Evolutionary conservation across 2,113 vertebrate species (phyloP).

Genomic region (Abramis brama): DNA sequence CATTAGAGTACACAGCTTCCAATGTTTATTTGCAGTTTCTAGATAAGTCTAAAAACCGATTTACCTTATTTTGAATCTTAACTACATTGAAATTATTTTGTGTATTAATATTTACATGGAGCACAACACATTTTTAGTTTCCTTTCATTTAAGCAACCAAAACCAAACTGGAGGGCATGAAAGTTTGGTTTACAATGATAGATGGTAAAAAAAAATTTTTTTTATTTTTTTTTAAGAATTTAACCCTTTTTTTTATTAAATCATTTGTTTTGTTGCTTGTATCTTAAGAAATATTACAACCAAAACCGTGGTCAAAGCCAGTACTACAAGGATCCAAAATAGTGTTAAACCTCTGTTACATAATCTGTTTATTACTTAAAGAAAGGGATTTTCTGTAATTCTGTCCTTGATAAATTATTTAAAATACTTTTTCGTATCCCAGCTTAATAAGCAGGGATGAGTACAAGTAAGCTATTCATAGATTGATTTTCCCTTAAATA

Average conservation of each 20-base stretch:
- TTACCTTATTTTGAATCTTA: constrained; percentile 28
- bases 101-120: neutral
- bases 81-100: neutral
- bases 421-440: neutral
- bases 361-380: neutral
- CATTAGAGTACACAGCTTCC: constrained; percentile 20
- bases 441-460: neutral
- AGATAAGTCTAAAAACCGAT: constrained; percentile 26
- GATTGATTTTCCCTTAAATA: neutral
- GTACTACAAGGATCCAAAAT: neutral
- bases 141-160: neutral
- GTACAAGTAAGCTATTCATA: neutral
- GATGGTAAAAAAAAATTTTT: too few species aligned
- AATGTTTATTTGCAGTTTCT: constrained; percentile 37
- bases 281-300: neutral
- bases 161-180: neutral
- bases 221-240: too few species aligned
- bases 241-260: neutral
- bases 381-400: neutral
- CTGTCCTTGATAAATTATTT: neutral
- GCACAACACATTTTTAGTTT: neutral
- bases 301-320: neutral
- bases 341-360: neutral
- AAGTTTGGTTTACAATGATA: too few species aligned
- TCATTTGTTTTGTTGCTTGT: neutral